Evolutionary conservation across 2,113 vertebrate species (phyloP), one percentile per base, ranked within the genome.

Genomic region (Toxotes chatareus): DNA sequence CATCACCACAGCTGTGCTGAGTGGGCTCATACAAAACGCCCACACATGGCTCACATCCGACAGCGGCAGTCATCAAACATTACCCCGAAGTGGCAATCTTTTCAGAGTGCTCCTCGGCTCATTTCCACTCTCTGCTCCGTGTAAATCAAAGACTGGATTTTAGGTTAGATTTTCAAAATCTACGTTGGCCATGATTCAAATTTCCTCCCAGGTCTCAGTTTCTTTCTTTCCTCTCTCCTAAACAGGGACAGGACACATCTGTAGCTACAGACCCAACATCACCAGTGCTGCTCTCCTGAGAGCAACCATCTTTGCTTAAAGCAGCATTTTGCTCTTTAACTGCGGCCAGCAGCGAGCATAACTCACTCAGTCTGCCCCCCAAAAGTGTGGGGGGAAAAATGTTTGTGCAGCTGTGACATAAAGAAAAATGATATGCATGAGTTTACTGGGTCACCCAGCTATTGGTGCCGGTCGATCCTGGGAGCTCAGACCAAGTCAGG

Each of bases 1-100:
- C 86, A 92, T 90, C 89, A 86, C 76, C 38, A 61, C 90, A 92
- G 91, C 90, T 91, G 91, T 85, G 80, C 85, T 65, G 79, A 86
- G 87, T 80, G 88, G 84, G 86, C 87, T 90, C 81, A 38, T 70
- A 80, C 83, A 79, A 85, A 86, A 90, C 85, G 59, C 91, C 89
- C 87, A 89, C 91, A 86, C 84, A 74, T 57, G 80, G 72, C 83
- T 85, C 83, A 83, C 88, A 92, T 91, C 89, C 81, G 79, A 87
- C 76, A 78, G 87, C 81, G 56, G 86, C 80, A 76, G 72, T 82
- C 83, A 82, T 87, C 92, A 89, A 89, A 88, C 88, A 86, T 84
- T 75, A 76, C 74, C 77, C 73, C 60, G 16, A 59, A 91, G 87
- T 88, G 85, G 73, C 73, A 75, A 79, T 89, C 86, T 87, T 83